Evolutionary conservation across 2,888 invertebrate genomes (phyloP).

Genomic region (Erynnis tages): DNA sequence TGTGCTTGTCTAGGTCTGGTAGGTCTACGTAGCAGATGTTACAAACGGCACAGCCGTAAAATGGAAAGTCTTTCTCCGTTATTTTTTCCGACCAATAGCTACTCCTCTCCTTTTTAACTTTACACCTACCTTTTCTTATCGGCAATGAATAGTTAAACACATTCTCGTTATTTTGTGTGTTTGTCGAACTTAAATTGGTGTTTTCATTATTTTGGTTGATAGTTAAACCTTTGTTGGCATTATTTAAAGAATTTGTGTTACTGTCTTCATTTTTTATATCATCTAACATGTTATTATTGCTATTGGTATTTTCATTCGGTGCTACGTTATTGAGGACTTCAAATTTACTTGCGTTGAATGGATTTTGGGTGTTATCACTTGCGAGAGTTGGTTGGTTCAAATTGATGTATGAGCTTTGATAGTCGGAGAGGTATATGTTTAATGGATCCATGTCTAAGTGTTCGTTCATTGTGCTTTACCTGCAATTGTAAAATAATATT

Average conservation of each 20-base stretch:
- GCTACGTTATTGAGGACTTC: neutral
- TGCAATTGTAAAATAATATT: too few species aligned
- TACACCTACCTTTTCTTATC: constrained; percentile 35
- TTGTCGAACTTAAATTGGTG: too few species aligned
- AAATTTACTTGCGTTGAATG: constrained; percentile 1
- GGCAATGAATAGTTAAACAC: constrained; percentile 30
- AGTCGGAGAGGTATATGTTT: constrained; percentile 48
- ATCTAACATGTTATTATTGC: neutral
- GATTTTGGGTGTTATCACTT: neutral
- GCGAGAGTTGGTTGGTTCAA: constrained; percentile 22
- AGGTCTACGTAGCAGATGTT: constrained; percentile 55
- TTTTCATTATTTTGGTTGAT: too few species aligned
- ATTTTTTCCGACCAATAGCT: constrained; percentile 66
- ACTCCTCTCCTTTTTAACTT: constrained; percentile 46
- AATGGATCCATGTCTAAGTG: constrained; percentile 58
- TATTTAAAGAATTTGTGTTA: too few species aligned
- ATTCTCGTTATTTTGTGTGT: constrained; percentile 13
- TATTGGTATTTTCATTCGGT: neutral
- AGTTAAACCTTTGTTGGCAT: too few species aligned
- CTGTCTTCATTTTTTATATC: too few species aligned
- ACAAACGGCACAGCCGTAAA: constrained; percentile 68
- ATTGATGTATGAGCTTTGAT: constrained; percentile 41
- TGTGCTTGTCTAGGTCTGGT: constrained; percentile 60
- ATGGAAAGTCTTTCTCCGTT: constrained; percentile 56
- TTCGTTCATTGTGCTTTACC: constrained; percentile 41